Evolutionary conservation across 92 coral and sea anemone genomes (phyloP).

Genomic region (Epizoanthus fatuus): DNA sequence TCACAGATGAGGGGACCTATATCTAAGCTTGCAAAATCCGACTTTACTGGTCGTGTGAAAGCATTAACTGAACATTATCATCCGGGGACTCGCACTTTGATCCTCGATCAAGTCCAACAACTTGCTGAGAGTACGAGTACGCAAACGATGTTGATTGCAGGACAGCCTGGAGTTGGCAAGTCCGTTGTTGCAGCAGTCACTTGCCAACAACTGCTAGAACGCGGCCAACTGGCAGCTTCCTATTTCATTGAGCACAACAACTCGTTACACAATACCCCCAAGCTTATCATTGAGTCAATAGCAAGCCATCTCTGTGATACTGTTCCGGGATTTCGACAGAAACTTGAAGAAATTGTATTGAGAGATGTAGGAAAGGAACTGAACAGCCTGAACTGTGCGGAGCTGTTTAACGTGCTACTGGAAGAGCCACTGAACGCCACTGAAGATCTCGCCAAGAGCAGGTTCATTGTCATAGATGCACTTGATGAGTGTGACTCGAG

Average conservation of each 20-base stretch:
- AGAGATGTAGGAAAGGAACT: slow-evolving; percentile 23
- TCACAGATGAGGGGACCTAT: neutral
- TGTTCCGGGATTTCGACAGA: slow-evolving; percentile 54
- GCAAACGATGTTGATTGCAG: slow-evolving; percentile 55
- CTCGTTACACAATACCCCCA: slow-evolving; percentile 50
- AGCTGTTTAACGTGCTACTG: slow-evolving; percentile 54
- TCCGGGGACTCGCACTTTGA: slow-evolving; percentile 64
- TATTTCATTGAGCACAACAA: slow-evolving; percentile 64
- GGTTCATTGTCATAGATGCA: slow-evolving; percentile 63
- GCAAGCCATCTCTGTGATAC: slow-evolving; percentile 55
- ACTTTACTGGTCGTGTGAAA: slow-evolving; percentile 55
- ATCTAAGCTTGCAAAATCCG: slow-evolving; percentile 50
- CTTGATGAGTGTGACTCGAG: slow-evolving; percentile 67
- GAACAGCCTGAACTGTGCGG: slow-evolving; percentile 40
- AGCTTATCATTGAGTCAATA: slow-evolving; percentile 61
- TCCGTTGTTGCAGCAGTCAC: slow-evolving; percentile 63
- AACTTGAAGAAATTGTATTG: neutral
- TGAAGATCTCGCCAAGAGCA: slow-evolving; percentile 44
- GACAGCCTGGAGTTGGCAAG: slow-evolving; percentile 72
- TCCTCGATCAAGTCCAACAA: slow-evolving; percentile 43
- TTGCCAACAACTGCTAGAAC: slow-evolving; percentile 39
- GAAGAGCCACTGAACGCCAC: slow-evolving; percentile 60
- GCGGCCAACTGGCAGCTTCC: slow-evolving; percentile 39
- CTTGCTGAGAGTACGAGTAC: slow-evolving; percentile 37
- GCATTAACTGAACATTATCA: slow-evolving; percentile 15